These are phyloP conservation scores for Pristionchus japonicus DNA, from an alignment of 2,888 invertebrate genomes.

Conservation along the genomic window DNA sequence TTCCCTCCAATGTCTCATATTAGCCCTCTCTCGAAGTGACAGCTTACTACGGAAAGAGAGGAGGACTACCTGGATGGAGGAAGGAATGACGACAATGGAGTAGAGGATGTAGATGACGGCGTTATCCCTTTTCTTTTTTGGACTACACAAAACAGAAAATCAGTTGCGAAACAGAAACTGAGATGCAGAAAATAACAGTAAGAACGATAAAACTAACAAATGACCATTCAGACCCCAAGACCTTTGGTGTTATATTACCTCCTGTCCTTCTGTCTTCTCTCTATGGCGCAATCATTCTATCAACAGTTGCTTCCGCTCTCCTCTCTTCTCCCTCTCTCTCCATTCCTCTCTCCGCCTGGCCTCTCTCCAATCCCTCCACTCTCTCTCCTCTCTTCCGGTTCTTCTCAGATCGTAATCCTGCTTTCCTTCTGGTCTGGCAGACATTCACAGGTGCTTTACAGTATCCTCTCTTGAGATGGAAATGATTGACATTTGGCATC, in stretches of 20 bases:
- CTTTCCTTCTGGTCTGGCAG: not conserved
- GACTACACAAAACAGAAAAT: no score
- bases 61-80: not conserved
- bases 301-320: conserved; percentile 32
- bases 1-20: conserved; percentile 34
- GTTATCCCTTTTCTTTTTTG: no score
- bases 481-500: conserved; percentile 36
- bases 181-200: no score
- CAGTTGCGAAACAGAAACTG: no score
- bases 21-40: conserved; percentile 7
- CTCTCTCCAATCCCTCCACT: not conserved
- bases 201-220: not conserved
- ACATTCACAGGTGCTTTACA: conserved; percentile 32
- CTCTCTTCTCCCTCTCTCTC: not conserved
- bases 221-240: not conserved
- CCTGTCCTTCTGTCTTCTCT: not conserved
- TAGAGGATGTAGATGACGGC: no score
- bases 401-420: conserved; percentile 31
- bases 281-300: conserved; percentile 29
- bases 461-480: not conserved
- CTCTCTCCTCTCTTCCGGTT: conserved; percentile 8
- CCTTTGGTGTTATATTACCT: not conserved
- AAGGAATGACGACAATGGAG: not conserved
- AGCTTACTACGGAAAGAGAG: not conserved
- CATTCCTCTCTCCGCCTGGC: not conserved